Evolutionary conservation across 2,888 invertebrate species (phyloP), one percentile per base, ranked within the genome.

Genomic region (Folsomia manolachei): DNA sequence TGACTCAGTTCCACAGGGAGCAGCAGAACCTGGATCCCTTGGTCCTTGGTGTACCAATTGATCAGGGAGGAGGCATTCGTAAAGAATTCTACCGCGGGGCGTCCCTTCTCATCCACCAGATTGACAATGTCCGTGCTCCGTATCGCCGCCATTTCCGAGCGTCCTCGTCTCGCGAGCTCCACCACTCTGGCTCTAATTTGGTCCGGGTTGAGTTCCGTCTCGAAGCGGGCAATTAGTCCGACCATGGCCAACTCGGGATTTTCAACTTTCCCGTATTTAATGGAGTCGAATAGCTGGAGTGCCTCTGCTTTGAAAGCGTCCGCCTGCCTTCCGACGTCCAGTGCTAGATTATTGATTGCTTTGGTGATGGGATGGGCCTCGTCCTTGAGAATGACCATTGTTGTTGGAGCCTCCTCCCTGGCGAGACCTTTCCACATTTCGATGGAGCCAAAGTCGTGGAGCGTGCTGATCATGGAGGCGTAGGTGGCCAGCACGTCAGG

Each of bases 341-440:
- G 26, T 19, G 65, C 65, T 18, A 21, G 18, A 1, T 27, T 19
- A 11, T 27, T 11, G 0, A 71, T 27, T 18, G 21, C 60, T 24
- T 27, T 66, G 1, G 71, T 71, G 1, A 71, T n/a, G n/a, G 71
- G 71, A 27, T 71, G 64, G 1, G 56, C 56, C 11, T 65, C 39
- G 11, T 71, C 65, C 9, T 25, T 11, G 7, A 71, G 61, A n/a
- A 71, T 56, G 1, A 27, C 21, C 14, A 52, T 14, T 4, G 61
- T 21, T 7, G 27, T n/a, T 1, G 60, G 60, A 18, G 27, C 60
- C 11, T 51, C 19, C 27, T 71, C 65, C 9, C 19, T 25, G 1
- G 65, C 61, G 11, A 60, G 56, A 11, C 25, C 1, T 23, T 66
- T 65, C 7, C 65, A n/a, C 39, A 27, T 65, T 11, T 71, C 60